phyloP scores from a whole-genome alignment of 92 coral and sea anemone species.

The Epizoanthus ramosus region DNA sequence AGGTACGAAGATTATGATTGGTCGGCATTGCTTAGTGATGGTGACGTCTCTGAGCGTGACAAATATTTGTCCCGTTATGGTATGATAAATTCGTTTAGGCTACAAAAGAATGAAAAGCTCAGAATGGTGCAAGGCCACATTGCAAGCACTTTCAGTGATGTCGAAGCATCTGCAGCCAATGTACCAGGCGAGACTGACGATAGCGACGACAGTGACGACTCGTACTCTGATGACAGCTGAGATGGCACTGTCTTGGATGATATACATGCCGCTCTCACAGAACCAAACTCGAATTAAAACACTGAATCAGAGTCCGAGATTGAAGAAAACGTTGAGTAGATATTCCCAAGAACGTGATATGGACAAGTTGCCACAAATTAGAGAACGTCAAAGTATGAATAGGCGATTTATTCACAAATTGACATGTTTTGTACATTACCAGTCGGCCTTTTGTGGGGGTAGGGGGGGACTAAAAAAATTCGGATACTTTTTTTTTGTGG shows the following conservation, averaged over 20 bases:
- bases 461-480: background rate
- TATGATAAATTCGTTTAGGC: conserved; percentile 9
- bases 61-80: conserved; percentile 11
- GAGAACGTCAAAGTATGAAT: background rate
- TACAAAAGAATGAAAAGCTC: conserved; percentile 25
- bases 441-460: background rate
- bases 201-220: conserved; percentile 7
- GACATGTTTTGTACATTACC: background rate
- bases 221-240: conserved; percentile 35
- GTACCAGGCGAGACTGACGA: conserved; percentile 5
- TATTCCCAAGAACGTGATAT: background rate
- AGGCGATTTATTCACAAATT: background rate
- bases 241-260: background rate
- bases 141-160: conserved; percentile 18
- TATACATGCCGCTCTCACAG: background rate
- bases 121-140: conserved; percentile 28
- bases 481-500: no score
- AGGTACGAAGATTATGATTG: background rate
- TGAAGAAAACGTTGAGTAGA: background rate
- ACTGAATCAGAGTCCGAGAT: background rate
- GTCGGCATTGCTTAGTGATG: no score
- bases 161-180: conserved; percentile 23
- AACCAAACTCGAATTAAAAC: background rate
- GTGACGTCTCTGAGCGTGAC: conserved; percentile 33
- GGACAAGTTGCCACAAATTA: background rate